phyloP scores from a whole-genome alignment of 1,140 invertebrate genomes.

The Drosophila nasuta region DNA sequence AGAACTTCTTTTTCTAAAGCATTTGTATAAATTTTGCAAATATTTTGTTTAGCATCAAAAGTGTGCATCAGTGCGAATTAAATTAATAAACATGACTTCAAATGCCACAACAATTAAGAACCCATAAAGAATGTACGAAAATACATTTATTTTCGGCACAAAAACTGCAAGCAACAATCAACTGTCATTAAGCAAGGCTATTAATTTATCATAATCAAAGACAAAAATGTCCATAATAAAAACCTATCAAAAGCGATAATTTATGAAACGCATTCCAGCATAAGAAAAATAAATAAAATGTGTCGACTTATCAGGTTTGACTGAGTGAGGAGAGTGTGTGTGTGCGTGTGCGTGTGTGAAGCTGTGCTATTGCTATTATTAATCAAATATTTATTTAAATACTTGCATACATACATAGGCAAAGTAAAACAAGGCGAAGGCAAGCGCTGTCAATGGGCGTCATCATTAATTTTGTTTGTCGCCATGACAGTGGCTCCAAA shows the following conservation, averaged over 20 bases:
- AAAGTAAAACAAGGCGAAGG: constrained; percentile 43
- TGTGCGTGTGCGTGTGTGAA: constrained; percentile 3
- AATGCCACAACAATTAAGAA: constrained; percentile 11
- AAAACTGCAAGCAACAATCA: constrained; percentile 3
- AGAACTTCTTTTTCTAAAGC: no score
- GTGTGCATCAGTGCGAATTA: background rate
- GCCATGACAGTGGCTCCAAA: constrained; percentile 58
- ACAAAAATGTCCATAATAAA: constrained; percentile 70
- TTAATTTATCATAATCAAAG: constrained; percentile 75
- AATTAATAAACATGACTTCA: background rate
- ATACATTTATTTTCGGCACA: background rate
- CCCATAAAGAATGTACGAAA: background rate
- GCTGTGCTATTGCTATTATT: constrained; percentile 47
- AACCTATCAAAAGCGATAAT: constrained; percentile 68
- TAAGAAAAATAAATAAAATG: constrained; percentile 36
- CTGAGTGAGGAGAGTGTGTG: constrained; percentile 9
- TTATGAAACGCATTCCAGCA: constrained; percentile 42
- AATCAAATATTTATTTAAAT: constrained; percentile 83
- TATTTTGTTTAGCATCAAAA: no score
- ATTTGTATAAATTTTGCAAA: no score
- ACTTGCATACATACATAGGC: constrained; percentile 19
- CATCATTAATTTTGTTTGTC: constrained; percentile 79
- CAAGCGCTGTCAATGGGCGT: constrained; percentile 62
- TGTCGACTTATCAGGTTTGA: constrained; percentile 54
- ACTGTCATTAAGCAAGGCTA: constrained; percentile 15